Percentiles rank a stretch among this genome's conserved stretches.
These are phyloP conservation scores for Lindbergichthys nudifrons DNA, from an alignment of 2,797 vertebrate species.

Conservation along the genomic window DNA sequence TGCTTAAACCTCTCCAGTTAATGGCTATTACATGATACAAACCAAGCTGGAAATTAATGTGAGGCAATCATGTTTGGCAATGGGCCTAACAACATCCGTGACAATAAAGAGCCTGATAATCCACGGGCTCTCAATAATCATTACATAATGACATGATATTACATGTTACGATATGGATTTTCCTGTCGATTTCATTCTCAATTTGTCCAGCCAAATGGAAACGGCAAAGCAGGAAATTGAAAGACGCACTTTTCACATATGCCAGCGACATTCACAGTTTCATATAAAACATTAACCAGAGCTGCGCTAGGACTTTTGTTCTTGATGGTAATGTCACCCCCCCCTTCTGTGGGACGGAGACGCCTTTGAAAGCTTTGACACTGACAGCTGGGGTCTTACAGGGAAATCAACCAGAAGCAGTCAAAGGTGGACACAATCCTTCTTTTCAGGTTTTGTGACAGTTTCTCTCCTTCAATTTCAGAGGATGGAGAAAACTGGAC, in stretches of 20 bases:
- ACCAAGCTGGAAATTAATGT: constrained; percentile 44
- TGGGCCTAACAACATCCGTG: constrained; percentile 34
- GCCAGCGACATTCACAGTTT: constrained; percentile 31
- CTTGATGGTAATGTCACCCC: constrained; percentile 51
- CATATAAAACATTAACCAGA: constrained; percentile 48
- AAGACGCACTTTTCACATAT: constrained; percentile 3
- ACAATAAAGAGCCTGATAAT: constrained; percentile 56
- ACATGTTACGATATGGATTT: constrained; percentile 28
- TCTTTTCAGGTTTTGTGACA: not conserved
- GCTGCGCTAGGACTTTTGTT: constrained; percentile 45
- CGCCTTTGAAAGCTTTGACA: constrained; percentile 39
- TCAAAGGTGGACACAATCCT: not conserved
- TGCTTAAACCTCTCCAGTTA: constrained; percentile 14
- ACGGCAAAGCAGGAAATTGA: constrained; percentile 36
- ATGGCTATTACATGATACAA: constrained; percentile 29
- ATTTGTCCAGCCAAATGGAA: constrained; percentile 37
- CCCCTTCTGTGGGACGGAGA: constrained; percentile 34
- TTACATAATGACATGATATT: constrained; percentile 46
- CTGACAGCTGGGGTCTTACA: constrained; percentile 42
- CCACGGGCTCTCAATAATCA: constrained; percentile 31
- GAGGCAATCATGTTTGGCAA: constrained; percentile 53
- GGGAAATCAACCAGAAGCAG: constrained; percentile 33
- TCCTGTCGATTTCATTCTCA: constrained; percentile 52
- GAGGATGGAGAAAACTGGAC: not conserved
- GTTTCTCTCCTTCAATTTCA: not conserved